Conservation (phyloP, 2,113 vertebrate genomes). For the Probosciger aterrimus region DNA sequence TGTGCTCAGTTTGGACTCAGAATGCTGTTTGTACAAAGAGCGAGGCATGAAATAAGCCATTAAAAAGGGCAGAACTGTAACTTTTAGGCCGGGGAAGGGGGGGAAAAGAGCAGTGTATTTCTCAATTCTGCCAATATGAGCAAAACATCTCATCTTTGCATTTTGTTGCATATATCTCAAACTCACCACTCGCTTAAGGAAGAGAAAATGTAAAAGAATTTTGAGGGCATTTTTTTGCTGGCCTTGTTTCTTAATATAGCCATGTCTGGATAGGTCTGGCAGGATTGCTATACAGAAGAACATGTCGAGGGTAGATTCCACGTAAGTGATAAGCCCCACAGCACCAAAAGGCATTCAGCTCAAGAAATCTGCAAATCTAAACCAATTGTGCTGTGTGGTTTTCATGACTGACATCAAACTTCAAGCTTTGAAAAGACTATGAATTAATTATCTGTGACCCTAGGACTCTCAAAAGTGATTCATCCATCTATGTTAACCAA, state of each 20-base stretch:
- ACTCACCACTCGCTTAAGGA: neutral
- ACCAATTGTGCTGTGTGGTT: neutral
- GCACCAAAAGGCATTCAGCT: neutral
- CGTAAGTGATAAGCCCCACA: neutral
- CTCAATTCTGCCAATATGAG: neutral
- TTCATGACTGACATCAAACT: neutral
- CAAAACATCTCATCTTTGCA: neutral
- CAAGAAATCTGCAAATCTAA: neutral
- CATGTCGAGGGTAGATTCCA: neutral
- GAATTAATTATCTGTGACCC: neutral
- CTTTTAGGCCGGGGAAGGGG: neutral
- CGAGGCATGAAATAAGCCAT: conserved; percentile 43
- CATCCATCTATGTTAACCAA: neutral
- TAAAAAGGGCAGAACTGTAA: conserved; percentile 17
- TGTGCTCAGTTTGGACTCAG: conserved; percentile 51
- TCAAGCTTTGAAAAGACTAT: neutral
- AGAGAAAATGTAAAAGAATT: neutral
- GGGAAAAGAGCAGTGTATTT: neutral
- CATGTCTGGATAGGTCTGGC: neutral
- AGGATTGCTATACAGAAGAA: neutral
- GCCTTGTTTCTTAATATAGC: neutral
- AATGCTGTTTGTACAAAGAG: conserved; percentile 47
- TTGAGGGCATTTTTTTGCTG: neutral
- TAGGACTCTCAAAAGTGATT: neutral
- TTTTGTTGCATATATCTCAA: neutral